Evolutionary conservation across 1,140 invertebrate species (phyloP).

Genomic region (Cecropterus lyciades): DNA sequence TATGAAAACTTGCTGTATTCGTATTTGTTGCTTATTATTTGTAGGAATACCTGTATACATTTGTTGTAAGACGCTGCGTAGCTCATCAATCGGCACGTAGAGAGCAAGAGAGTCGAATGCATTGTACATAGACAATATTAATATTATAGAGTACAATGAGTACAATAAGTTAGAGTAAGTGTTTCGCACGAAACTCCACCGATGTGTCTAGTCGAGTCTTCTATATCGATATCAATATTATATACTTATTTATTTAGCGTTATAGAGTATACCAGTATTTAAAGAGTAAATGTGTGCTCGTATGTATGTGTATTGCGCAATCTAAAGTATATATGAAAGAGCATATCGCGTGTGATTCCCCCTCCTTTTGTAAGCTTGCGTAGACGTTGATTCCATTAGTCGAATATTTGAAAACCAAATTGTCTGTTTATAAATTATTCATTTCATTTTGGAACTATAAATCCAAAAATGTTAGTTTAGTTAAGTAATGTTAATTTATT

Average conservation of each 20-base stretch:
- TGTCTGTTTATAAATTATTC: no score
- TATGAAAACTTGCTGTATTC: not conserved
- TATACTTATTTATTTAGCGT: constrained; percentile 4
- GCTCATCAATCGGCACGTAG: not conserved
- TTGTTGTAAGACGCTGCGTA: constrained; percentile 5
- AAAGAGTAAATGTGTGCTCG: constrained; percentile 11
- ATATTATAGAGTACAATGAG: constrained; percentile 8
- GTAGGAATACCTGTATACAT: constrained; percentile 2
- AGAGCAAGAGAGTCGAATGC: not conserved
- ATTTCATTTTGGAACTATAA: no score
- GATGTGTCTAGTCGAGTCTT: constrained; percentile 10
- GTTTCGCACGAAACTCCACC: constrained; percentile 21
- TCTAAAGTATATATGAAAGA: constrained; percentile 6
- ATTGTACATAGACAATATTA: constrained; percentile 27
- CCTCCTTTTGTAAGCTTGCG: constrained; percentile 8
- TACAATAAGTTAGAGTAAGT: constrained; percentile 15
- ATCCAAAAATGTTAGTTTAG: no score
- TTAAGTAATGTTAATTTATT: no score
- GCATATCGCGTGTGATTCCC: constrained; percentile 6
- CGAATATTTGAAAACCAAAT: not conserved
- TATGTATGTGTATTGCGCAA: not conserved
- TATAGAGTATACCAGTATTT: constrained; percentile 17
- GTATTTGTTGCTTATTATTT: not conserved
- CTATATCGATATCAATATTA: constrained; percentile 11
- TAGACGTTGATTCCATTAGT: constrained; percentile 7